Percentiles rank a stretch among this genome's conserved stretches.
Conservation (phyloP, 2,797 vertebrate species). For the Pyrrhura leucotis region DNA sequence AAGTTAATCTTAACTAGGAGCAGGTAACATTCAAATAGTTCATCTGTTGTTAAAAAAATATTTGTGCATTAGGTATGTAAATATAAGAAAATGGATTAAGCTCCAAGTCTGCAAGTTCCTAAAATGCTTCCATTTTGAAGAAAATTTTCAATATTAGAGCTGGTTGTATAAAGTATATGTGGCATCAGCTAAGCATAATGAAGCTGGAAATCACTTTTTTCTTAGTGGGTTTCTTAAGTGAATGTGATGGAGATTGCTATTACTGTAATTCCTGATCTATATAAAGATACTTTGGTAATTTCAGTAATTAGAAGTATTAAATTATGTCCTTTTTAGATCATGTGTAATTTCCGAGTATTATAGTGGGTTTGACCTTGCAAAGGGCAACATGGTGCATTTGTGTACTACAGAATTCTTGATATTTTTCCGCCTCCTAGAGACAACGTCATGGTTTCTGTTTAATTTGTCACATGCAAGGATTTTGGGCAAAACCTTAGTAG, state of each 20-base stretch:
- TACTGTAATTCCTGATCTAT: neutral
- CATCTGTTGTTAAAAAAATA: neutral
- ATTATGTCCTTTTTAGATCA: neutral
- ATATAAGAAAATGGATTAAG: neutral
- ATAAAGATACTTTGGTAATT: neutral
- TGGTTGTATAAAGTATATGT: neutral
- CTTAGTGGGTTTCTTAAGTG: neutral
- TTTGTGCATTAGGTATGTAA: neutral
- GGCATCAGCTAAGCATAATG: neutral
- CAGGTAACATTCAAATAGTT: neutral
- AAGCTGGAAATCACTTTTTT: neutral
- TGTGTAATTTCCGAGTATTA: neutral
- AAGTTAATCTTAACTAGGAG: neutral
- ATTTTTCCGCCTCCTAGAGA: neutral
- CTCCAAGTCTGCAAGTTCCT: neutral
- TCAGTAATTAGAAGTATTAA: neutral
- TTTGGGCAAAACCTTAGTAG: neutral
- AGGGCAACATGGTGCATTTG: neutral
- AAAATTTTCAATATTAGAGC: neutral
- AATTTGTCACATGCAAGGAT: neutral
- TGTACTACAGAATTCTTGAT: neutral
- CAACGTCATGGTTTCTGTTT: neutral
- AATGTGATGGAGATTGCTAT: neutral
- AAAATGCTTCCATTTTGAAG: neutral
- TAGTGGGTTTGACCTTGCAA: neutral